Base-by-base conservation (phyloP, 1,140 invertebrate species). In the Trialeurodes vaporariorum region DNA sequence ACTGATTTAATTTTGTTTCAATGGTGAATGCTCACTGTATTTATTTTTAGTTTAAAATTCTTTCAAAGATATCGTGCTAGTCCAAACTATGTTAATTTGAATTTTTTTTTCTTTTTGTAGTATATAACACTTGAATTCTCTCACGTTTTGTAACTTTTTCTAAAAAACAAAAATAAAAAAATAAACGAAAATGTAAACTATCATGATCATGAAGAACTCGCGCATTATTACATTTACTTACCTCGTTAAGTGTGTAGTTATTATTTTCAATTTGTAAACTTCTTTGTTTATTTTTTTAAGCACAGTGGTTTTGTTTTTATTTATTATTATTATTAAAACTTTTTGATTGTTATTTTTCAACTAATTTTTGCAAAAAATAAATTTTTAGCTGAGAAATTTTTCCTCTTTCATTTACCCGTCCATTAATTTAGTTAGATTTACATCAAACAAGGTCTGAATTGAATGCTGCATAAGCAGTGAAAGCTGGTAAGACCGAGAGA, bases 231-330 rank as follows among this genome's bases (percentile, higher is more conserved):
- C 17, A 49, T 49, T 49, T 49, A 49, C 34, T 49, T 49, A 49
- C 34, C 34, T 49, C 17, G 34, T 49, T 49, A 49, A 49, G 34
- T 49, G 34, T 49, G 34, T 49, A 49, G 34, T 49, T 49, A 49
- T 49, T 49, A 49, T 49, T 49, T 49, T 49, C 34, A 49, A 49
- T 49, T 49, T 49, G 34, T 49, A 49, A 49, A 49, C 34, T 5
- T 49, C 34, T 49, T 49, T 49, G 34, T 49, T 49, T 49, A 49
- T 49, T 49, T 49, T 49, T 49, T 49, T 49, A 49, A 49, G 34
- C 34, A 49, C 34, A 49, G 17, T 49, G 34, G 34, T 49, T 49
- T 49, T 49, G 34, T 49, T 49, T 49, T 49, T 49, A 49, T 49
- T 49, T 49, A 49, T 49, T 49, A 49, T 17, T 49, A 49, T 49